Evolutionary conservation across 2,797 vertebrate genomes (phyloP).

Genomic region (Cossypha dichroa): DNA sequence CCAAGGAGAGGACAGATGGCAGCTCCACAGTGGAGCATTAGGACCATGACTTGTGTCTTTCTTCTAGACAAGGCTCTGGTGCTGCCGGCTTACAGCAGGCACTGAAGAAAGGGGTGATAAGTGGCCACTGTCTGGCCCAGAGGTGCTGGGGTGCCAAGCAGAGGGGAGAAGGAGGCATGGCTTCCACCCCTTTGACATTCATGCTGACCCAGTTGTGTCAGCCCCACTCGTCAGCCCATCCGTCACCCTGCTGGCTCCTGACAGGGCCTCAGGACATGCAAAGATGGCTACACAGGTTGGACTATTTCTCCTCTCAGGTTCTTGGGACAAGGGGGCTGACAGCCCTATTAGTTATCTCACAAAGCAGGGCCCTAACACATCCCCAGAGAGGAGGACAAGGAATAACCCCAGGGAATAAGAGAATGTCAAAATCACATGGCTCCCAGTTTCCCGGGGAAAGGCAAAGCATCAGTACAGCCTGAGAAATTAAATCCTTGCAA

Average conservation of each 20-base stretch:
- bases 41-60: background rate
- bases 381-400: background rate
- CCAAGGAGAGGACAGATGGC: slow-evolving; percentile 29
- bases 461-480: background rate
- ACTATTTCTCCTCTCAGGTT: slow-evolving; percentile 71
- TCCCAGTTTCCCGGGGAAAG: background rate
- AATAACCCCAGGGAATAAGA: background rate
- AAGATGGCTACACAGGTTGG: slow-evolving; percentile 56
- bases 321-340: slow-evolving; percentile 62
- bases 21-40: background rate
- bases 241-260: slow-evolving; percentile 63
- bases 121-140: background rate
- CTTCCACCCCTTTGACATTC: slow-evolving; percentile 19
- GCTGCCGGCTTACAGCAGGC: background rate
- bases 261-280: slow-evolving; percentile 10
- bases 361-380: slow-evolving; percentile 45
- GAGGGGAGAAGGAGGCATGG: background rate
- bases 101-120: background rate
- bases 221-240: slow-evolving; percentile 58
- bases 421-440: background rate
- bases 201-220: slow-evolving; percentile 53
- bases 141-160: background rate
- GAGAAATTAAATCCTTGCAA: background rate
- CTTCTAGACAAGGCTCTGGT: background rate
- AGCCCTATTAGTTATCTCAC: slow-evolving; percentile 68